Evolutionary conservation across 2,797 vertebrate genomes (phyloP).

Genomic region (Spinibarbus caldwelli): DNA sequence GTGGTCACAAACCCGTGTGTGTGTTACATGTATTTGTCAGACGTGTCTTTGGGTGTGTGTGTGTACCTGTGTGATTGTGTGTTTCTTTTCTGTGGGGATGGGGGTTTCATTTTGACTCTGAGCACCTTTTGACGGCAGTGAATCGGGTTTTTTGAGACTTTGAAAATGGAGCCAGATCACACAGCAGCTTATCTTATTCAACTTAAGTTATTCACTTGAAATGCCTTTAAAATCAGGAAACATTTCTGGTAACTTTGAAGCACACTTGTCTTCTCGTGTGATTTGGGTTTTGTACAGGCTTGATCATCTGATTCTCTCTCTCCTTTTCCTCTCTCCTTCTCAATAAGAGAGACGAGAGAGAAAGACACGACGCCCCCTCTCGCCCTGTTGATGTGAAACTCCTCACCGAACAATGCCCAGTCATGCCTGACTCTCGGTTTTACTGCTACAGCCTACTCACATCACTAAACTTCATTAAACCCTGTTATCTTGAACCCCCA

Average conservation of each 20-base stretch:
- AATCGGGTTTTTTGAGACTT: conserved; percentile 52
- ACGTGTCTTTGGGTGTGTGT: conserved; percentile 35
- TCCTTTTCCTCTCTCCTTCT: conserved; percentile 11
- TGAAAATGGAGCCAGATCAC: conserved; percentile 43
- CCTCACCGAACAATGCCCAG: conserved; percentile 70
- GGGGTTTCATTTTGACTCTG: conserved; percentile 63
- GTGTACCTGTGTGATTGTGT: conserved; percentile 33
- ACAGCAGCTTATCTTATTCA: conserved; percentile 40
- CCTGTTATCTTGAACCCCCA: conserved; percentile 49
- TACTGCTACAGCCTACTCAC: conserved; percentile 71
- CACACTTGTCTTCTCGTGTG: not conserved
- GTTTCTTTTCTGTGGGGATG: conserved; percentile 57
- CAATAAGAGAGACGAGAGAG: conserved; percentile 33
- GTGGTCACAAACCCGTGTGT: conserved; percentile 67
- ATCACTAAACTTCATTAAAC: conserved; percentile 64
- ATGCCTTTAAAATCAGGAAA: not conserved
- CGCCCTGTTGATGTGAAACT: conserved; percentile 69
- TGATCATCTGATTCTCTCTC: conserved; percentile 4
- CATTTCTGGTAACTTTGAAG: not conserved
- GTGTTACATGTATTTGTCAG: conserved; percentile 52
- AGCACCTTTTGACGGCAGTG: conserved; percentile 62
- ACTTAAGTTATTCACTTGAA: conserved; percentile 23
- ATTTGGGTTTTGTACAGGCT: not conserved
- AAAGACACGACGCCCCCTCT: conserved; percentile 57
- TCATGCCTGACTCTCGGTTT: conserved; percentile 81